Base-by-base conservation (phyloP, 2,797 vertebrate genomes). In the Amazonetta brasiliensis region DNA sequence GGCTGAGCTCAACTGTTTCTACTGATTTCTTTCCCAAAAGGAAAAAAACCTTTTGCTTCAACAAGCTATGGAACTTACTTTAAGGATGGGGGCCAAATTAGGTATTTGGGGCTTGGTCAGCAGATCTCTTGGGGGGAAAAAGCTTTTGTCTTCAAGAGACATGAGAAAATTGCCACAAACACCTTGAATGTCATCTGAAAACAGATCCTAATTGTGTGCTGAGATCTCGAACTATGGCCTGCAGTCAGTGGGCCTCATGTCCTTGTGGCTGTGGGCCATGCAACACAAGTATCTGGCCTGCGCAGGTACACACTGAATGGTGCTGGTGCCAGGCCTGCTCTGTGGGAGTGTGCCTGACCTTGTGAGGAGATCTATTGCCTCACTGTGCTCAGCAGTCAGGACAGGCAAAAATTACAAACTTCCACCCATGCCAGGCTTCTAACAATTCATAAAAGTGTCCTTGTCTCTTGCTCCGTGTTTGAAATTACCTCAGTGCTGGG, bases 1-100 rank as follows among this genome's bases (percentile, higher is more conserved):
- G 74, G 59, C 72, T 91, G 80, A 95, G 67, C 71, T 90, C 95
- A 92, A 89, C 59, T 85, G 33, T 52, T 71, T 84, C 63, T 63
- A 41, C 14, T 66, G 73, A 85, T 43, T 91, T 82, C 84, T 92
- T 89, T 50, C 48, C 54, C 43, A 69, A 75, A 48, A 22, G 31
- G 48, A 85, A 90, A 55, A 46, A 75, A 54, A 90, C 59, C 11
- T 69, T 86, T 90, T 75, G 6, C 80, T 87, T 94, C 41, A 4
- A 37, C 26, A 71, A 92, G n/a, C 20, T 69, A 11, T 68, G 52
- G 81, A 95, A 39, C 39, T 64, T 7, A 0, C n/a, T 44, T 62
- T 84, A 55, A 84, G 55, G 48, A 64, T 68, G 44, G 58, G 84
- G 18, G 33, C 68, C 50, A 75, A 78, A 95, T 11, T 31, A 76